A percentile compares a stretch with the other conserved stretches of the same genome.
phyloP scores from a whole-genome alignment of 2,797 vertebrate species.

The Mus caroli region DNA sequence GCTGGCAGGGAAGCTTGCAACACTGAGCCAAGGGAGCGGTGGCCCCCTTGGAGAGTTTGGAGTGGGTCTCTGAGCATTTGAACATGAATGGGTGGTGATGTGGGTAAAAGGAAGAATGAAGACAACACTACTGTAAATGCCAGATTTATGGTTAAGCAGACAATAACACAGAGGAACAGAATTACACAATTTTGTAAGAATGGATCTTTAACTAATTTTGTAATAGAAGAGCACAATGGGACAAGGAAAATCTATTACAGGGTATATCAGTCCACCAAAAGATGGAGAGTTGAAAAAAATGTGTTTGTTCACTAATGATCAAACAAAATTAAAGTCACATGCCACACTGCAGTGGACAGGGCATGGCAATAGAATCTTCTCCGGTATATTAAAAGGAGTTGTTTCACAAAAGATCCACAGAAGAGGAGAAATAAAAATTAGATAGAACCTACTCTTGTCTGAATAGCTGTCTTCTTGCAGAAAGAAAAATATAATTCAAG shows the following conservation, averaged over 20 bases:
- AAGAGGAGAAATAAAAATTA: conserved; percentile 25
- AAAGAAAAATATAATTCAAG: conserved; percentile 11
- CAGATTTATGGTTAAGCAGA: conserved; percentile 44
- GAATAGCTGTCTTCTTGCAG: conserved; percentile 1
- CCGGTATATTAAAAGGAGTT: background rate
- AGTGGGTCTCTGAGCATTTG: conserved; percentile 1
- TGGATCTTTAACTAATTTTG: conserved; percentile 37
- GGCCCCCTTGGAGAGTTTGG: background rate
- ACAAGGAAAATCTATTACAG: conserved; percentile 6
- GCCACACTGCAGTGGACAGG: background rate
- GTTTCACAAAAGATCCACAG: conserved; percentile 11
- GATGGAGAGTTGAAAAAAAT: background rate
- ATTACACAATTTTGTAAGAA: conserved; percentile 20
- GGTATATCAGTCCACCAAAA: background rate
- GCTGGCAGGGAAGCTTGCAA: background rate
- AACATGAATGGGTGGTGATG: background rate
- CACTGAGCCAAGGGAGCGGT: background rate
- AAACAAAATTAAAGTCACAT: background rate
- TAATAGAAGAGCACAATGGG: conserved; percentile 47
- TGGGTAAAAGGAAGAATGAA: background rate
- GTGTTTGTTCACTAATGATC: background rate
- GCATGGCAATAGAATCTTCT: background rate
- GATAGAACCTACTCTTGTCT: background rate
- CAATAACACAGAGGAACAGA: conserved; percentile 21
- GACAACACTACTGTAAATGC: background rate